Conservation (phyloP, 2,888 invertebrate species). For the Pollenia labialis region DNA sequence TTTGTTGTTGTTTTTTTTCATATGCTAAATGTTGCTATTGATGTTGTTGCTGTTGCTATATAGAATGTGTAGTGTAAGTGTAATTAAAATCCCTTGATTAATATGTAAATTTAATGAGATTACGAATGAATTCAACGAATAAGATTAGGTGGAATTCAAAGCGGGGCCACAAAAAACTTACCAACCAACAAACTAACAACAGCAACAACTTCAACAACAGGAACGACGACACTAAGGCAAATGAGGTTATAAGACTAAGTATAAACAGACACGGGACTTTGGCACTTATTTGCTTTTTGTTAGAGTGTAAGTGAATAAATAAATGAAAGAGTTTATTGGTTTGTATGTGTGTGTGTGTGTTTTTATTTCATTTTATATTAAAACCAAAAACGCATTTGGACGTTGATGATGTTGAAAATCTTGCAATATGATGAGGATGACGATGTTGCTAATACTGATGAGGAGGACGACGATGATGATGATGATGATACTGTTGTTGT, state of each 20-base stretch:
- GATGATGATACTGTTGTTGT: conserved; percentile 6
- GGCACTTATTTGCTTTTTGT: conserved; percentile 38
- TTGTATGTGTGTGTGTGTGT: conserved; percentile 8
- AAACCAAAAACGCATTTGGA: conserved; percentile 72
- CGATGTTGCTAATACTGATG: conserved; percentile 25
- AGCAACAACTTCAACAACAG: conserved; percentile 24
- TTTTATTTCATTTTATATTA: conserved; percentile 52
- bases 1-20: conserved; percentile 34
- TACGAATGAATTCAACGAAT: conserved; percentile 96
- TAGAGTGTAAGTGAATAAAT: not conserved
- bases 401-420: conserved; percentile 65
- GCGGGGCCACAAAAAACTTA: conserved; percentile 78
- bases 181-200: conserved; percentile 46
- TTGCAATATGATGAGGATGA: conserved; percentile 51
- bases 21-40: conserved; percentile 23
- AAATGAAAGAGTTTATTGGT: not conserved
- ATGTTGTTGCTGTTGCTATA: conserved; percentile 12
- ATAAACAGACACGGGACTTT: conserved; percentile 55
- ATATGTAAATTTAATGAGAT: conserved; percentile 99
- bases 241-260: conserved; percentile 68
- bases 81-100: conserved; percentile 99
- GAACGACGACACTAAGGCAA: conserved; percentile 54
- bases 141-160: conserved; percentile 86
- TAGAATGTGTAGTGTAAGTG: conserved; percentile 86
- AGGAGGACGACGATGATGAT: conserved; percentile 27